Conservation (phyloP, 2,888 invertebrate species). For the Coelinius sp. region DNA sequence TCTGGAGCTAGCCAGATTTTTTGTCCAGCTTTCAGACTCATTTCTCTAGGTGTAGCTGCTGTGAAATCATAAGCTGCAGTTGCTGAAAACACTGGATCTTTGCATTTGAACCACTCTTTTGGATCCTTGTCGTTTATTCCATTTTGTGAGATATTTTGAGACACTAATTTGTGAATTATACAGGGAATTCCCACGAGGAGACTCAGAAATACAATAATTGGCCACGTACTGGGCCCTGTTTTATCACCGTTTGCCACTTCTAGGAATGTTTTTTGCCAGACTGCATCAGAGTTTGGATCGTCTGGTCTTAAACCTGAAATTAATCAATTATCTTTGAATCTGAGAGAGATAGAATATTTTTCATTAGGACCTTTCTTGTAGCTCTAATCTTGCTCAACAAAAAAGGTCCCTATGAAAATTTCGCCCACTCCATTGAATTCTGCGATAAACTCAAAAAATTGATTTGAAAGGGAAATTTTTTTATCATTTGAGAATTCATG, state of each 20-base stretch:
- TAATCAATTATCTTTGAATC: background rate
- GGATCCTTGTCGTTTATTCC: slow-evolving; percentile 74
- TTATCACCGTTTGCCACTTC: slow-evolving; percentile 67
- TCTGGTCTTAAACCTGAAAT: slow-evolving; percentile 61
- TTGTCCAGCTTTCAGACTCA: slow-evolving; percentile 84
- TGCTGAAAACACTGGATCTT: slow-evolving; percentile 76
- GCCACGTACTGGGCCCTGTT: slow-evolving; percentile 81
- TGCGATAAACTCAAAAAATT: too few relatives aligned
- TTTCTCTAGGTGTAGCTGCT: slow-evolving; percentile 81
- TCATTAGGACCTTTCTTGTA: too few relatives aligned
- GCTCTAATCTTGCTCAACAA: too few relatives aligned
- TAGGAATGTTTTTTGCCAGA: slow-evolving; percentile 66
- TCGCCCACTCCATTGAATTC: too few relatives aligned
- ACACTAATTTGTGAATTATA: slow-evolving; percentile 72
- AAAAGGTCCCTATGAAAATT: background rate
- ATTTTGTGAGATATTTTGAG: slow-evolving; percentile 51
- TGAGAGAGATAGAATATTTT: background rate
- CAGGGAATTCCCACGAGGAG: slow-evolving; percentile 93
- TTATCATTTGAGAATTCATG: too few relatives aligned
- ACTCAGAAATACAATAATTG: slow-evolving; percentile 89
- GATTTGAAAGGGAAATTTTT: too few relatives aligned
- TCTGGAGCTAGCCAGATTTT: slow-evolving; percentile 86
- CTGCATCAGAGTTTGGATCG: slow-evolving; percentile 61
- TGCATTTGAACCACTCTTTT: slow-evolving; percentile 75
- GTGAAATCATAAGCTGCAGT: slow-evolving; percentile 83